Percentiles rank a stretch among this genome's conserved stretches.
phyloP scores from a whole-genome alignment of 2,888 invertebrate genomes.

The Clepsis dumicolana region DNA sequence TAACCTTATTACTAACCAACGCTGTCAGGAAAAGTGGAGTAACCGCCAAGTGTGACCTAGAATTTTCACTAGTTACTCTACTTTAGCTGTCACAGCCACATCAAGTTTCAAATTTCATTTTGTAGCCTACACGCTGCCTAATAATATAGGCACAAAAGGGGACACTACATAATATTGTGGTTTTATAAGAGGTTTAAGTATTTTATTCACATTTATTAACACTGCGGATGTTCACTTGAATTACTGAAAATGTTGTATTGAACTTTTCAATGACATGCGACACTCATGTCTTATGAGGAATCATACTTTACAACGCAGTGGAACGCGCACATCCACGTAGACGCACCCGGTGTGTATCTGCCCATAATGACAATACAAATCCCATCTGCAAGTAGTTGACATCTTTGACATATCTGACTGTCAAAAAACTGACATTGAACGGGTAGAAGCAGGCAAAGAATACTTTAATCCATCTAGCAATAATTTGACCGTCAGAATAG shows the following conservation, averaged over 20 bases:
- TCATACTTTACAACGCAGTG: too few relatives aligned
- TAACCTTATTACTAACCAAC: neutral
- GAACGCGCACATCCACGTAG: too few relatives aligned
- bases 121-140: neutral
- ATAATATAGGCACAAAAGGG: neutral
- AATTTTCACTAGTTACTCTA: neutral
- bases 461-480: too few relatives aligned
- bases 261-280: too few relatives aligned
- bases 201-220: constrained; percentile 6
- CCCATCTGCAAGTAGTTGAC: too few relatives aligned
- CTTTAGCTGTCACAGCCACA: neutral
- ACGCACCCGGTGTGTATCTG: too few relatives aligned
- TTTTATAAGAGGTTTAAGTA: constrained; percentile 1
- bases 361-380: too few relatives aligned
- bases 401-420: too few relatives aligned
- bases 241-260: neutral
- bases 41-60: neutral
- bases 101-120: constrained; percentile 3
- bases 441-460: too few relatives aligned
- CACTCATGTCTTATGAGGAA: too few relatives aligned
- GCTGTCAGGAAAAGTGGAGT: neutral
- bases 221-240: constrained; percentile 4
- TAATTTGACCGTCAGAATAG: too few relatives aligned
- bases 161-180: neutral
- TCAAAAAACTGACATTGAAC: too few relatives aligned